Evolutionary conservation across 2,797 vertebrate genomes (phyloP).

Genomic region (Okamejei kenojei): DNA sequence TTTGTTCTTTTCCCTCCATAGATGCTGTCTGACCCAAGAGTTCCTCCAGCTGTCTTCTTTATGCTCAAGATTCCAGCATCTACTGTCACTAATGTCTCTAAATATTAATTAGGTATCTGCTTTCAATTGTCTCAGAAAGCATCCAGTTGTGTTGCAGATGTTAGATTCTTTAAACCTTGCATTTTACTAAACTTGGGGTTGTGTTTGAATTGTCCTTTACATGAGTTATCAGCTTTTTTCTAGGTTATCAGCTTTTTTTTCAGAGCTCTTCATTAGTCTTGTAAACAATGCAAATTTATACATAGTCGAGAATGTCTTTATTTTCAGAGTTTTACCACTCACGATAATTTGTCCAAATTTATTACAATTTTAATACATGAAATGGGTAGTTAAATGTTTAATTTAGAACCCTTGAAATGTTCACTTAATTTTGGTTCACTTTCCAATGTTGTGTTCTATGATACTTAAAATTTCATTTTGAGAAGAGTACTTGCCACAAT

Average conservation of each 20-base stretch:
- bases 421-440: conserved; percentile 1
- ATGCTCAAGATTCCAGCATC: no score
- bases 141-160: not conserved
- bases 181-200: not conserved
- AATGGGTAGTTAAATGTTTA: not conserved
- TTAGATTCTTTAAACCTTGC: not conserved
- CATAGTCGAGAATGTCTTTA: not conserved
- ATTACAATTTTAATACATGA: not conserved
- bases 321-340: not conserved
- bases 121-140: not conserved
- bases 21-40: no score
- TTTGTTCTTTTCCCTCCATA: no score
- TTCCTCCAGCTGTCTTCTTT: no score
- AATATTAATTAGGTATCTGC: not conserved
- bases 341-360: not conserved
- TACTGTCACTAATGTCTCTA: no score
- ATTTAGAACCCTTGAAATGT: not conserved
- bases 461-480: not conserved
- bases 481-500: no score
- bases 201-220: not conserved
- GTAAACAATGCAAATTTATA: not conserved
- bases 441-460: no score
- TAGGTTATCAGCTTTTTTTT: not conserved
- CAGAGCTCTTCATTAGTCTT: not conserved
- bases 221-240: not conserved